Evolutionary conservation across 1,140 invertebrate genomes (phyloP).

Genomic region (Aphaenogaster ashmeadi): DNA sequence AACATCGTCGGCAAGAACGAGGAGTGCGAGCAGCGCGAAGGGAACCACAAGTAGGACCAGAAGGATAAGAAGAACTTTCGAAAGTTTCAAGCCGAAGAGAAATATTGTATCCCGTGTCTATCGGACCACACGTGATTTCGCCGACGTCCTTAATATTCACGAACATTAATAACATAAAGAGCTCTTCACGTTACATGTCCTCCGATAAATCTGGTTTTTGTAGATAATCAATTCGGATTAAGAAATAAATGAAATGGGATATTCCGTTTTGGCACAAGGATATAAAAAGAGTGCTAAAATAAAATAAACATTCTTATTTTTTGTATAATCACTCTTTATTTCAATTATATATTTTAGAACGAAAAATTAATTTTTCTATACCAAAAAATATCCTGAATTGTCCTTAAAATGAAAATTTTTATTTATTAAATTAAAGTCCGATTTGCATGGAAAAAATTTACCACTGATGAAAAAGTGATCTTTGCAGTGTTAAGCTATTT

Average conservation of each 20-base stretch:
- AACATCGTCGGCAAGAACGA: constrained; percentile 58
- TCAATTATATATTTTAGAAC: too few relatives aligned
- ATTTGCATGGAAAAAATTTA: too few relatives aligned
- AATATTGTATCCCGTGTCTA: constrained; percentile 11
- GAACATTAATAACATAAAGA: neutral
- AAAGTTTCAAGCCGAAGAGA: constrained; percentile 61
- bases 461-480: too few relatives aligned
- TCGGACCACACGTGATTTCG: constrained; percentile 56
- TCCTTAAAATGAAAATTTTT: too few relatives aligned
- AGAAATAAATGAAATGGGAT: neutral
- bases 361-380: too few relatives aligned
- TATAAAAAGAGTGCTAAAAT: too few relatives aligned
- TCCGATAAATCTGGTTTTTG: neutral
- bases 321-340: too few relatives aligned
- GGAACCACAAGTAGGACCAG: constrained; percentile 47
- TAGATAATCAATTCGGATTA: neutral
- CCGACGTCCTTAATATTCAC: constrained; percentile 27
- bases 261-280: too few relatives aligned
- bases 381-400: too few relatives aligned
- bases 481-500: too few relatives aligned
- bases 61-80: constrained; percentile 15
- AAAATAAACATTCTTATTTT: too few relatives aligned
- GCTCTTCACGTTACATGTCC: neutral
- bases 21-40: constrained; percentile 32
- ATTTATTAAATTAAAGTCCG: too few relatives aligned